Conservation (phyloP, 1,140 invertebrate species). For the Drosophila athabasca region DNA sequence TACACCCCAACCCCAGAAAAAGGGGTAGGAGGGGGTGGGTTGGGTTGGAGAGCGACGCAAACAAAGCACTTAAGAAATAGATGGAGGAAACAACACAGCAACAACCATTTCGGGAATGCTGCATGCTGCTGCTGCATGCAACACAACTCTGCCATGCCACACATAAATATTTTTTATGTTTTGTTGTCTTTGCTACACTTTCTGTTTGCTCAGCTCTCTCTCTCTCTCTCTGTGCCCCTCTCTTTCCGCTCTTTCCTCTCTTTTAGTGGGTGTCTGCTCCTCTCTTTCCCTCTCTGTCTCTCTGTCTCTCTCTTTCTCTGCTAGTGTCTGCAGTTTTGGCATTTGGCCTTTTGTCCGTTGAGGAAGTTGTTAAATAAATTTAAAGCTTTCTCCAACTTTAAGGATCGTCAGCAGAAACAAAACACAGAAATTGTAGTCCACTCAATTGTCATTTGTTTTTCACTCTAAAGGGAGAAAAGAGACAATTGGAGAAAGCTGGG, state of each 20-base stretch:
- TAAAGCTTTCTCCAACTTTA: conserved; percentile 43
- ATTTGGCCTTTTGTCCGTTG: conserved; percentile 69
- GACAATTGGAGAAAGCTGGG: neutral
- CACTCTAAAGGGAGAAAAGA: neutral
- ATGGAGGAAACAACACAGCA: conserved; percentile 27
- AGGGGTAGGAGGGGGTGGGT: no score
- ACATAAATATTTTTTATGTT: conserved; percentile 78
- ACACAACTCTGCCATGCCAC: conserved; percentile 55
- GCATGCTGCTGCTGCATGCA: conserved; percentile 6
- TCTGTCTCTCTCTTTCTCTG: neutral
- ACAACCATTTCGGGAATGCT: conserved; percentile 36
- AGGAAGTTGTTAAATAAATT: conserved; percentile 77
- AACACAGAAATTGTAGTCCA: conserved; percentile 21
- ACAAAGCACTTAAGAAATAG: conserved; percentile 48
- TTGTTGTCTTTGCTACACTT: conserved; percentile 66
- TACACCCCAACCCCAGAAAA: neutral
- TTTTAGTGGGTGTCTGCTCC: conserved; percentile 13
- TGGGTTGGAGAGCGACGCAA: conserved; percentile 21
- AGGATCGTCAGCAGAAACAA: conserved; percentile 22
- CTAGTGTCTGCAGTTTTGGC: conserved; percentile 48
- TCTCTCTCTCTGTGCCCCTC: neutral
- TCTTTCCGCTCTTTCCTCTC: neutral
- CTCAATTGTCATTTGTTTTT: conserved; percentile 36
- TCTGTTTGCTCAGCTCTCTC: conserved; percentile 45
- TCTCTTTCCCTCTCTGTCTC: conserved; percentile 41